Base-by-base conservation (phyloP, 2,888 invertebrate species). In the Sinhomidia bicolor region DNA sequence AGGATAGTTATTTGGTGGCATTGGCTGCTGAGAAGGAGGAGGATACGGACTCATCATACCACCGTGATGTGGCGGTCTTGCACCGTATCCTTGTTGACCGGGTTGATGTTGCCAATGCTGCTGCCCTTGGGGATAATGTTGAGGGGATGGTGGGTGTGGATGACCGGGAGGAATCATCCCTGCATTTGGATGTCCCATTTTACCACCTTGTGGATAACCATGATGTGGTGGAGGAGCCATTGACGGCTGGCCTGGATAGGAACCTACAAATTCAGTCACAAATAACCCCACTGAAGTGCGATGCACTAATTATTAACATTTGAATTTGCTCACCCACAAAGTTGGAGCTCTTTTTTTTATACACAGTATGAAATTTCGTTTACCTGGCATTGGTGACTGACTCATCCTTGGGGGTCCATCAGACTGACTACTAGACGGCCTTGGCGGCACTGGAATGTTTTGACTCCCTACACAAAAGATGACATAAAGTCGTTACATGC, bases 401-500 rank as follows among this genome's bases (percentile, higher is more conserved):
- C 95, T 95, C 95, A 96, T 95, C 92, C 95, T 95, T 93, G 95
- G 94, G 92, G 95, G 95, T 95, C 95, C 94, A 94, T 95, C 96
- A 94, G 94, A 96, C 95, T 95, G 96, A 93, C 96, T 95, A 94
- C 98, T 98, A 93, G 98, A 97, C 94, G 98, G 98, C 94, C 98
- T 96, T 94, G 97, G 97, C 94, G 98, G 98, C 96, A 98, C 98
- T 95, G 97, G 97, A 96, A 97, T 96, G 96, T 96, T 98, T 96
- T 97, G 97, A 94, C 96, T 97, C 94, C 96, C 97, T 97, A 94
- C 57, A 94, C 5, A n/a, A n/a, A n/a, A 3, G 23, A 57, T 23
- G 14, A 23, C 62, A 62, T 36, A 36, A 36, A 3, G 36, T 36
- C 36, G n/a, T n/a, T n/a, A n/a, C n/a, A n/a, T n/a, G n/a, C n/a